Evolutionary conservation across 2,113 vertebrate species (phyloP), one percentile per base, ranked within the genome.

Genomic region (Ictidomys tridecemlineatus): DNA sequence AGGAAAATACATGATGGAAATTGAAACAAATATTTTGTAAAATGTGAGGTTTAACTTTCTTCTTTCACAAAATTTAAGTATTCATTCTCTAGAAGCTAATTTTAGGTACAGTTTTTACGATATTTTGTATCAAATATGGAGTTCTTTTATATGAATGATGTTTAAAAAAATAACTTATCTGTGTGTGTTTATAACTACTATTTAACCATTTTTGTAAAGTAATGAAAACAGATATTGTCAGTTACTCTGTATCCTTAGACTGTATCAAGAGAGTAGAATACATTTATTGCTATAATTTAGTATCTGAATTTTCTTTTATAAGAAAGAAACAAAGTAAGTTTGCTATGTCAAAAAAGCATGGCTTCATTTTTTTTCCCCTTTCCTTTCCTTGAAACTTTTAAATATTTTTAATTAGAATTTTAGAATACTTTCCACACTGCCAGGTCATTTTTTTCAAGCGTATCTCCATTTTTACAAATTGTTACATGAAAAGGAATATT

Each of bases 361-460:
- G 0, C 53, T 73, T 56, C 16, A 69, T 39, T 78, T 42, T 79
- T 39, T 12, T 51, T 3, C 12, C 48, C 48, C 48, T 51, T 61
- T 4, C 22, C 22, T 65, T 32, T 51, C 9, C 9, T 87, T 84
- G 18, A n/a, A 74, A 80, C 12, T 96, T 96, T 69, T 85, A 4
- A 78, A 42, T 86, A 84, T 80, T 91, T 91, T 93, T 77, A 93
- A 80, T 91, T 14, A 48, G n/a, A 94, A 53, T 89, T 89, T 90
- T 63, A 90, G 78, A 91, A 77, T 89, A 37, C 22, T 79, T 72
- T 74, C 69, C 32, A 11, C 82, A 11, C 79, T 30, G 30, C 58
- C 26, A 91, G 53, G 11, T 89, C 76, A 80, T 61, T 90, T 84
- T 45, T 79, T 85, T 84, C 67, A 87, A 70, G 8, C 17, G 65